Percentiles rank a stretch among this genome's conserved stretches.
Conservation (phyloP, 2,888 invertebrate genomes). For the Drosophila pseudotalamancana region DNA sequence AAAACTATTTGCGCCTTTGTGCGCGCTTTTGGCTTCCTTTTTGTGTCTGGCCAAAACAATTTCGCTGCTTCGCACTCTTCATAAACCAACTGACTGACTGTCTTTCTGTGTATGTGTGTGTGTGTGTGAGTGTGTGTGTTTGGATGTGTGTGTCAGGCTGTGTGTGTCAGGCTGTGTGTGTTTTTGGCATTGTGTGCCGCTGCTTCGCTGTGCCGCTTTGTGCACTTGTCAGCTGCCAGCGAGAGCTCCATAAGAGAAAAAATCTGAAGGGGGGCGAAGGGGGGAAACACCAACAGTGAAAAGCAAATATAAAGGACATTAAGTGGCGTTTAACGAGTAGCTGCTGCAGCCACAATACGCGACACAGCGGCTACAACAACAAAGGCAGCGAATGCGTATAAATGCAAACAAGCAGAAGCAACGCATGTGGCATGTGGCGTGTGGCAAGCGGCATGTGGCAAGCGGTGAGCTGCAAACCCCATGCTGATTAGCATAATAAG, state of each 20-base stretch:
- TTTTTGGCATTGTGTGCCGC: neutral
- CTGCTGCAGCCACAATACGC: conserved; percentile 50
- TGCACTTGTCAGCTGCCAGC: conserved; percentile 53
- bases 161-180: neutral
- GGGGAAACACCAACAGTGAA: conserved; percentile 22
- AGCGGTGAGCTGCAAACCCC: conserved; percentile 47
- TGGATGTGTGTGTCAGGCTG: neutral
- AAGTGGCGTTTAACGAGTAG: conserved; percentile 73
- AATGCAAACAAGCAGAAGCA: conserved; percentile 10
- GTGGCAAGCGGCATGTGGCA: conserved; percentile 38
- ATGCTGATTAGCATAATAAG: conserved; percentile 66
- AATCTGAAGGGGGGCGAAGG: neutral
- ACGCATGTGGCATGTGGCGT: neutral
- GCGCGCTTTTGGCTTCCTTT: conserved; percentile 11
- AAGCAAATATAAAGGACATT: conserved; percentile 74
- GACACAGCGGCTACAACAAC: conserved; percentile 6
- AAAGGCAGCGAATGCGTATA: conserved; percentile 1
- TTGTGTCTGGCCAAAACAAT: conserved; percentile 36
- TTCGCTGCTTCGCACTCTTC: conserved; percentile 45
- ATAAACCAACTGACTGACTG: conserved; percentile 29
- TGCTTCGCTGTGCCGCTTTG: conserved; percentile 42
- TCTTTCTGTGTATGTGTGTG: neutral
- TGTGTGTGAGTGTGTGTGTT: conserved; percentile 3
- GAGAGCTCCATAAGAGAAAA: conserved; percentile 16
- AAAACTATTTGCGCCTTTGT: conserved; percentile 15